These are phyloP conservation scores for Coreius guichenoti DNA, from an alignment of 2,797 vertebrate genomes.

Conservation along the genomic window DNA sequence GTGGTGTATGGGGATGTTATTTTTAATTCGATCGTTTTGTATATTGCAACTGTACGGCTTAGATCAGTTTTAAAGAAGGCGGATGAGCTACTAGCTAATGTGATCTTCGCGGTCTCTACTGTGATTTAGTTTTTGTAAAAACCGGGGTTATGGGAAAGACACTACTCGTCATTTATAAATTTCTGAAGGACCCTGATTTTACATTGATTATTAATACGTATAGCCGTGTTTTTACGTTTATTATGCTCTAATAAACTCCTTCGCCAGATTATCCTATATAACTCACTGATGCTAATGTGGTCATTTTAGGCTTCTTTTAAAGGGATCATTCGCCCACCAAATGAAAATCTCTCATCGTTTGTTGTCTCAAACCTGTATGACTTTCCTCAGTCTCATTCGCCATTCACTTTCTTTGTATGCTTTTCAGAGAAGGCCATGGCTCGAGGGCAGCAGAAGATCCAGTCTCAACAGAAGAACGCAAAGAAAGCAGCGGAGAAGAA, in stretches of 20 bases:
- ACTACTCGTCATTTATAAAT: background rate
- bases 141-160: background rate
- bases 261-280: too few species aligned
- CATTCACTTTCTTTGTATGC: background rate
- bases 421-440: slow-evolving; percentile 74
- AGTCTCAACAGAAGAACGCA: slow-evolving; percentile 86
- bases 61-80: background rate
- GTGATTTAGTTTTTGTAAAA: background rate
- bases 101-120: background rate
- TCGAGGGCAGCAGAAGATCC: slow-evolving; percentile 88
- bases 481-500: slow-evolving; percentile 88
- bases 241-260: background rate
- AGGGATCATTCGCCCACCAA: background rate
- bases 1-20: background rate
- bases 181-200: background rate
- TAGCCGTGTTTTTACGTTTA: too few species aligned
- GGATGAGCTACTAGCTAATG: slow-evolving; percentile 10
- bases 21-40: background rate
- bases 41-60: background rate
- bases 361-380: background rate
- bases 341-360: background rate
- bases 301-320: too few species aligned
- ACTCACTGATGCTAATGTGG: background rate
- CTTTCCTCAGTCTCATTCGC: background rate
- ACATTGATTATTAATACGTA: too few species aligned